phyloP scores from a whole-genome alignment of 2,888 invertebrate species.

The Leptinotarsa haldemani region DNA sequence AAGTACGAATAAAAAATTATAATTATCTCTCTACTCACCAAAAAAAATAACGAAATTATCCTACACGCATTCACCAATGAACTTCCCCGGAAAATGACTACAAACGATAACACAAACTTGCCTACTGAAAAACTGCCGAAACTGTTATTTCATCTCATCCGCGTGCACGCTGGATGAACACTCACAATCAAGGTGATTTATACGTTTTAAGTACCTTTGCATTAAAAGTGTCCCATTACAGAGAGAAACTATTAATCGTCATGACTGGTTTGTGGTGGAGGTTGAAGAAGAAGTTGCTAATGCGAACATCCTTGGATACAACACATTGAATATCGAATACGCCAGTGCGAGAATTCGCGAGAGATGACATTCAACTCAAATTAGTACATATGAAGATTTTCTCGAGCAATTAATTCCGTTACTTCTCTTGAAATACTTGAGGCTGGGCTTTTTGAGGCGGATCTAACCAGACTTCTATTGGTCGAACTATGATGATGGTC shows the following conservation, averaged over 20 bases:
- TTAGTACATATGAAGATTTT: no score
- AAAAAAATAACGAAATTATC: neutral
- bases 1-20: neutral
- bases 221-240: constrained; percentile 5
- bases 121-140: neutral
- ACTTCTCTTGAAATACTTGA: no score
- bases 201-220: constrained; percentile 14
- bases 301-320: neutral
- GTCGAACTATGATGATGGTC: no score
- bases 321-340: neutral
- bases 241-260: constrained; percentile 12
- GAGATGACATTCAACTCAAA: no score
- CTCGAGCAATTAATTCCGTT: no score
- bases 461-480: no score
- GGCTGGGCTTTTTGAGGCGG: no score
- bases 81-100: neutral
- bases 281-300: neutral
- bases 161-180: constrained; percentile 5
- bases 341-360: no score
- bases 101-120: neutral
- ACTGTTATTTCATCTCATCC: constrained; percentile 13
- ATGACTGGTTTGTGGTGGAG: constrained; percentile 10
- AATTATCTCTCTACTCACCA: neutral
- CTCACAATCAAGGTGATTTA: constrained; percentile 13
- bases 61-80: neutral